phyloP scores from a whole-genome alignment of 2,113 vertebrate genomes.

The Oriolus oriolus region DNA sequence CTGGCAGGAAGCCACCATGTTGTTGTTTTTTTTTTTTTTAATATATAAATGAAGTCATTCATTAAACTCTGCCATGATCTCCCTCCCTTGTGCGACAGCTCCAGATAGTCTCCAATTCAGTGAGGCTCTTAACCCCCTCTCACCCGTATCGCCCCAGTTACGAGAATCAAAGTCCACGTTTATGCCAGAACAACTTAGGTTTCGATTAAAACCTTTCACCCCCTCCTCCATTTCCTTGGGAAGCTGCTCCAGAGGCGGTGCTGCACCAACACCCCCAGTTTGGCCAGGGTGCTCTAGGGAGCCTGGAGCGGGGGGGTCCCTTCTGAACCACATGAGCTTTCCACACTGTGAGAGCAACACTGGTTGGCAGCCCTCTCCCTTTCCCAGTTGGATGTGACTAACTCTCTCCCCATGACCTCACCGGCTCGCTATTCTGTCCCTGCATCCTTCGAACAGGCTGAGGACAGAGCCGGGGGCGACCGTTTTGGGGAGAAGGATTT shows the following conservation, averaged over 20 bases:
- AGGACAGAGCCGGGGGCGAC: not conserved
- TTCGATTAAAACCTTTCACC: not conserved
- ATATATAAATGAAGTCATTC: slow-evolving; percentile 70
- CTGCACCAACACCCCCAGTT: not conserved
- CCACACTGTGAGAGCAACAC: not conserved
- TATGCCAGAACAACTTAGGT: not conserved
- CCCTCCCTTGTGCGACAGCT: slow-evolving; percentile 7
- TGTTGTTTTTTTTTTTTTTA: slow-evolving; percentile 5
- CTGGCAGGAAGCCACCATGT: slow-evolving; percentile 53
- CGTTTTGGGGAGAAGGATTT: not conserved
- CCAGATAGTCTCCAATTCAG: slow-evolving; percentile 10
- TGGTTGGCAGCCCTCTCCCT: slow-evolving; percentile 19
- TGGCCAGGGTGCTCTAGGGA: not conserved
- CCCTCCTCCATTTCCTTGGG: not conserved
- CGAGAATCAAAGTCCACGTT: accelerated
- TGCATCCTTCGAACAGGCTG: slow-evolving; percentile 42
- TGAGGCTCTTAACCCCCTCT: slow-evolving; percentile 18
- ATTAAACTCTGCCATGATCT: slow-evolving; percentile 54
- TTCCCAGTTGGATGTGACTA: slow-evolving; percentile 53
- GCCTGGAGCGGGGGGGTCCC: not conserved
- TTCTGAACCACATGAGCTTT: not conserved
- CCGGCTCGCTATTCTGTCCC: slow-evolving; percentile 64
- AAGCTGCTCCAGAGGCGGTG: not conserved
- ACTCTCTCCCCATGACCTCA: slow-evolving; percentile 75
- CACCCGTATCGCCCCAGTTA: not conserved